Conservation (phyloP, 2,113 vertebrate genomes). For the Larimichthys polyactis region DNA sequence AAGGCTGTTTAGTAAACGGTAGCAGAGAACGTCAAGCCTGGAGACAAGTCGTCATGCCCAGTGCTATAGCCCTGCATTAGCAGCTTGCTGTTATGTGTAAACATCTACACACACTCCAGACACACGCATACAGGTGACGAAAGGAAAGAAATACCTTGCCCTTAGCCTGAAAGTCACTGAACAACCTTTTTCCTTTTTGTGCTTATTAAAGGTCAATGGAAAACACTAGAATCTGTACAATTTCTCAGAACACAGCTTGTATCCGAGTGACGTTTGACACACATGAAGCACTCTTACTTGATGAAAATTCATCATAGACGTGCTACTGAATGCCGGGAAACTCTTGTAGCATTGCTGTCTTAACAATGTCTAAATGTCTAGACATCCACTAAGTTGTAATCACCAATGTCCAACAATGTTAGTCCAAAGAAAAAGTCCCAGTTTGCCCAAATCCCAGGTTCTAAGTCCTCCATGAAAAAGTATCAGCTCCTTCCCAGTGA, state of each 20-base stretch:
- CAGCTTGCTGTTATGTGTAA: slow-evolving; percentile 82
- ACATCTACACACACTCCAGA: slow-evolving; percentile 81
- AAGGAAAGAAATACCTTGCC: slow-evolving; percentile 50
- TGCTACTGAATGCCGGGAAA: slow-evolving; percentile 1
- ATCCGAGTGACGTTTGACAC: neutral
- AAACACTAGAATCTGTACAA: slow-evolving; percentile 4
- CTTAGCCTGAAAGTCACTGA: slow-evolving; percentile 49
- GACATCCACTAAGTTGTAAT: neutral
- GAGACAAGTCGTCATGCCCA: slow-evolving; percentile 78
- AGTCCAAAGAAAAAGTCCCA: slow-evolving; percentile 21
- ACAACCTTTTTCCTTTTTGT: slow-evolving; percentile 44
- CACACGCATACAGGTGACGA: slow-evolving; percentile 76
- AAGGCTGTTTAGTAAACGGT: slow-evolving; percentile 85
- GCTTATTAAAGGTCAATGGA: slow-evolving; percentile 58
- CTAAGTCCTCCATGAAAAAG: slow-evolving; percentile 13
- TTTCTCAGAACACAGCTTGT: neutral
- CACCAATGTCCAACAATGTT: neutral
- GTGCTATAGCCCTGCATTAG: slow-evolving; percentile 58
- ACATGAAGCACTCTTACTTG: slow-evolving; percentile 3
- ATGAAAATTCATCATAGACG: neutral
- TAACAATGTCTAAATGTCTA: neutral
- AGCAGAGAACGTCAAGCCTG: slow-evolving; percentile 75
- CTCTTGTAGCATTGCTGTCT: neutral
- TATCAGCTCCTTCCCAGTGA: slow-evolving; percentile 45
- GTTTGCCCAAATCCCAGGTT: slow-evolving; percentile 15